Base-by-base conservation (phyloP, 2,113 vertebrate genomes). In the Tachycineta bicolor region DNA sequence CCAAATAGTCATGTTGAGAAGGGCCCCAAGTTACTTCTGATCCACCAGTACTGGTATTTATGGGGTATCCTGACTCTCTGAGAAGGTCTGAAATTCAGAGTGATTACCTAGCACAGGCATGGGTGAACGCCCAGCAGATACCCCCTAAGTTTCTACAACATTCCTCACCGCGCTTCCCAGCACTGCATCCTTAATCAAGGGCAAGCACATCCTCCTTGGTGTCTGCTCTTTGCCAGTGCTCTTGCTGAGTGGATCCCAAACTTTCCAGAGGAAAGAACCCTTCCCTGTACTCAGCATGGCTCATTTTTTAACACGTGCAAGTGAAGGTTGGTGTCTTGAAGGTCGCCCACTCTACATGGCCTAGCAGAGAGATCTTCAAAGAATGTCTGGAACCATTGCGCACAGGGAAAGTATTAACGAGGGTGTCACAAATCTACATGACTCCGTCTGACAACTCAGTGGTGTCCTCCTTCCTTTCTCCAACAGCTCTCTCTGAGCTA, bases 391-490 rank as follows among this genome's bases (percentile, higher is more conserved):
- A 92, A 77, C 25, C 29, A 39, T 39, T 70, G n/a, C 23, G 63
- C 52, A 74, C 10, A 6, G 56, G 79, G 64, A 71, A 90, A 90
- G 33, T 55, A 29, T 88, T 56, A 67, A 81, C 60, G 41, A 88
- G 10, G 56, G 52, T 31, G n/a, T 60, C 1, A 3, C 24, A 75
- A 85, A 83, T 37, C 56, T 52, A 17, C 14, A 13, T 3, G 47
- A 47, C 39, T 74, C 76, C 90, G 83, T 76, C 68, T 60, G 70
- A 50, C 67, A 86, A 22, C 49, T 83, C 92, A 24, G 43, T 46
- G 75, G 79, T 55, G 70, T 92, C 49, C 44, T 85, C 63, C 75
- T 92, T 83, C 44, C 79, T 85, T 82, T 79, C 70, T 74, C 79
- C 71, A 83, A 19, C 37, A 60, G 65, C 78, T 73, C 70, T 23